A percentile compares a stretch with the other conserved stretches of the same genome.
Conservation (phyloP, 1,140 invertebrate genomes). For the Drosophila rufa region DNA sequence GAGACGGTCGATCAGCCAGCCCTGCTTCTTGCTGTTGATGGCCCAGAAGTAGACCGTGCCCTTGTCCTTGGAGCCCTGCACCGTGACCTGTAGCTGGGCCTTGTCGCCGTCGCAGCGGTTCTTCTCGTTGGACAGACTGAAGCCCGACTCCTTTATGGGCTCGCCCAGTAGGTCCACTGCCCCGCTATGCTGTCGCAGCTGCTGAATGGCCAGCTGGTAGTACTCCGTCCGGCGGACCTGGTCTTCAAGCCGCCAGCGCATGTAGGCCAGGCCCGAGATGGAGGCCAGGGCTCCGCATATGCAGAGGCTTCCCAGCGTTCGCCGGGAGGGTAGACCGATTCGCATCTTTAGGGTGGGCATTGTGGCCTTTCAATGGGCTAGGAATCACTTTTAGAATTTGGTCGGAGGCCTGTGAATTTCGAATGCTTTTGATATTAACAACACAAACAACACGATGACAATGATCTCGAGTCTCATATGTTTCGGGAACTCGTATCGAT, state of each 20-base stretch:
- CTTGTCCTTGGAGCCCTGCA: constrained; percentile 85
- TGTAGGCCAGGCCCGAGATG: constrained; percentile 80
- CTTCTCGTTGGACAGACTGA: constrained; percentile 86
- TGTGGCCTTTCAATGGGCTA: constrained; percentile 1
- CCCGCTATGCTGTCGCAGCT: constrained; percentile 85
- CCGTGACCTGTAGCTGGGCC: constrained; percentile 86
- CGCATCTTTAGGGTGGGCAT: constrained; percentile 51
- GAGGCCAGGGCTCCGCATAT: constrained; percentile 85
- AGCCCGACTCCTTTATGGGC: constrained; percentile 87
- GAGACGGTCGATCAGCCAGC: constrained; percentile 64
- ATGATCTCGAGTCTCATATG: constrained; percentile 3
- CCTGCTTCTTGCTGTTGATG: constrained; percentile 38
- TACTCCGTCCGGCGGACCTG: constrained; percentile 85
- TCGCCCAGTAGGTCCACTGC: constrained; percentile 87
- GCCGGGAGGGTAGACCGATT: constrained; percentile 65
- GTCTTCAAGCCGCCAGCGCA: constrained; percentile 83
- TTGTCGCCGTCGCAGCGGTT: constrained; percentile 86
- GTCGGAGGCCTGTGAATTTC: constrained; percentile 7
- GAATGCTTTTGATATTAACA: background rate
- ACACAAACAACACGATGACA: constrained; percentile 12
- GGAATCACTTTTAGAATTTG: constrained; percentile 28
- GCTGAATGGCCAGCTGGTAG: constrained; percentile 87
- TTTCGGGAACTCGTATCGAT: background rate
- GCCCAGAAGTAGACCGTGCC: constrained; percentile 71
- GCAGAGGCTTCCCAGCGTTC: constrained; percentile 85